phyloP scores from a whole-genome alignment of 2,797 vertebrate species.

The Lithobates pipiens region DNA sequence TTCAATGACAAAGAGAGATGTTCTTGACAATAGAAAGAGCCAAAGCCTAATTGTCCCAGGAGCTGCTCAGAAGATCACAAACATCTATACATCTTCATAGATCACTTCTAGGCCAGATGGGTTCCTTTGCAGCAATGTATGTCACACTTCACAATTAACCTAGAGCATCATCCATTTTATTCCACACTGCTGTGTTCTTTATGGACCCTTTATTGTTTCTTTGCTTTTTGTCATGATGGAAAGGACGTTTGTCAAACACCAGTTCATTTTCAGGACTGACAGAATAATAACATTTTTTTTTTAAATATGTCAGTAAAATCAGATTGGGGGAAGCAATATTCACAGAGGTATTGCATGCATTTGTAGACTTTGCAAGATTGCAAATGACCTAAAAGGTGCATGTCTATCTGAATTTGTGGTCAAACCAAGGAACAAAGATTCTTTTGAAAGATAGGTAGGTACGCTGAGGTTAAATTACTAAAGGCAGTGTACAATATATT shows the following conservation, averaged over 20 bases:
- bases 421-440: background rate
- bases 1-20: constrained; percentile 48
- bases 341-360: background rate
- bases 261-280: background rate
- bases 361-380: no score
- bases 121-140: constrained; percentile 36
- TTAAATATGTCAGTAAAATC: background rate
- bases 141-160: constrained; percentile 43
- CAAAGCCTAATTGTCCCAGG: constrained; percentile 46
- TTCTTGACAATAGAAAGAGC: constrained; percentile 41
- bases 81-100: constrained; percentile 45
- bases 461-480: no score
- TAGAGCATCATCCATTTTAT: constrained; percentile 19
- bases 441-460: no score
- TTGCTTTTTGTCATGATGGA: background rate
- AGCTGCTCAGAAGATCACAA: constrained; percentile 27
- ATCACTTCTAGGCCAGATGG: constrained; percentile 57
- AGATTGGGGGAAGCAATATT: background rate
- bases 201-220: background rate
- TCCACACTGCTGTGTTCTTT: background rate
- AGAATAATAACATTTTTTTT: background rate
- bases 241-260: background rate
- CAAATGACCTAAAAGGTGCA: no score
- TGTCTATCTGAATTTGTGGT: background rate
- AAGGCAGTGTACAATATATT: no score